Conservation (phyloP, 2,888 invertebrate species). For the Hydroisotoma schaefferi region DNA sequence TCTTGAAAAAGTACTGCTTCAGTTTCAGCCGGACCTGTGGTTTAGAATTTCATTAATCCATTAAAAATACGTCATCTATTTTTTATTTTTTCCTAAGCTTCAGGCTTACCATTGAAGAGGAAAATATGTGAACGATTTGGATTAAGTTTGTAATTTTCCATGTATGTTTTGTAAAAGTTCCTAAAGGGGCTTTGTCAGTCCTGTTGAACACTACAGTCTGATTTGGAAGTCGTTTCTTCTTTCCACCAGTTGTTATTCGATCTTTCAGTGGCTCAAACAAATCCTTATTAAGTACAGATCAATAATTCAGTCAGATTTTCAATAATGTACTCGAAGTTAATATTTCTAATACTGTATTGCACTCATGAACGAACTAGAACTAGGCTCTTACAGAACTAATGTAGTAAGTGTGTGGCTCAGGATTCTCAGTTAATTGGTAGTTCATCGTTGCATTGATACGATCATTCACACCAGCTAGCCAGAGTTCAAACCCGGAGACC, state of each 20-base stretch:
- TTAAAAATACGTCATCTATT: background rate
- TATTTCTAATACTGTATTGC: background rate
- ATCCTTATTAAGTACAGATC: slow-evolving; percentile 52
- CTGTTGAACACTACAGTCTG: slow-evolving; percentile 61
- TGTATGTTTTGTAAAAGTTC: slow-evolving; percentile 65
- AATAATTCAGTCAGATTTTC: slow-evolving; percentile 46
- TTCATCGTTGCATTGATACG: slow-evolving; percentile 71
- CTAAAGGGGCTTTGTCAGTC: slow-evolving; percentile 62
- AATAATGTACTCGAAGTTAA: background rate
- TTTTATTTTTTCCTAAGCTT: background rate
- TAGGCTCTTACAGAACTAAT: slow-evolving; percentile 60
- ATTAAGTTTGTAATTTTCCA: slow-evolving; percentile 70
- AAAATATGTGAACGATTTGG: slow-evolving; percentile 70
- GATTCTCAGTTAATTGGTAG: slow-evolving; percentile 64
- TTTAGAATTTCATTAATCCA: background rate
- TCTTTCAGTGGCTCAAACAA: slow-evolving; percentile 71
- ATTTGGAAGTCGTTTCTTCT: slow-evolving; percentile 65
- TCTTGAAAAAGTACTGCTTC: slow-evolving; percentile 63
- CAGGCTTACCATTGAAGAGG: slow-evolving; percentile 59
- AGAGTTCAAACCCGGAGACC: slow-evolving; percentile 62
- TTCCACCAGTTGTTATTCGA: slow-evolving; percentile 62
- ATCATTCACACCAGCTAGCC: slow-evolving; percentile 74
- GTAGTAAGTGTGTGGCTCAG: slow-evolving; percentile 66
- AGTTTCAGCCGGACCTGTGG: slow-evolving; percentile 62
- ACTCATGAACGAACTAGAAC: background rate